Conservation (phyloP, 2,888 invertebrate genomes). For the Synanthedon tipuliformis region DNA sequence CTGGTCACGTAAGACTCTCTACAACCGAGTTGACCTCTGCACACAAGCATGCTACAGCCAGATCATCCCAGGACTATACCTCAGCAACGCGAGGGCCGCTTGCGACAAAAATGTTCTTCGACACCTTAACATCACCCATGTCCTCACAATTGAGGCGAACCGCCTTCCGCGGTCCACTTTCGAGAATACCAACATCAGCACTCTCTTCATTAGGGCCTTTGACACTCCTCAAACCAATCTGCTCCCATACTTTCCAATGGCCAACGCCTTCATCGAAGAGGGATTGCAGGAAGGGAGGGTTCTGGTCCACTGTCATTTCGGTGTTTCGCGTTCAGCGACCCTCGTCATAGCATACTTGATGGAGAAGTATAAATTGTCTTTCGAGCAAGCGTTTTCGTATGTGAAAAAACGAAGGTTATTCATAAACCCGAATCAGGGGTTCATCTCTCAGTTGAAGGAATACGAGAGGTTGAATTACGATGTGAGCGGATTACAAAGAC, state of each 20-base stretch:
- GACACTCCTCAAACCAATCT: conserved; percentile 56
- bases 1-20: conserved; percentile 48
- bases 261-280: conserved; percentile 65
- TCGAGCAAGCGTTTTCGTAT: conserved; percentile 87
- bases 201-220: conserved; percentile 60
- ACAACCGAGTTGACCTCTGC: conserved; percentile 52
- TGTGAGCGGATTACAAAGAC: conserved; percentile 38
- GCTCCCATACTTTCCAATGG: conserved; percentile 60
- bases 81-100: conserved; percentile 58
- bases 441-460: conserved; percentile 91
- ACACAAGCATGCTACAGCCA: conserved; percentile 53
- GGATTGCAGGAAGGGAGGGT: conserved; percentile 76
- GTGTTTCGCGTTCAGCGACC: conserved; percentile 93
- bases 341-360: conserved; percentile 95
- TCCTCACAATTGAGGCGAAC: conserved; percentile 57
- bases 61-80: conserved; percentile 48
- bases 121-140: conserved; percentile 55
- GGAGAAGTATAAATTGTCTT: conserved; percentile 85
- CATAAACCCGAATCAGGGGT: conserved; percentile 95
- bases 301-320: conserved; percentile 94
- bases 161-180: conserved; percentile 49
- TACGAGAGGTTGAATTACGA: conserved; percentile 46
- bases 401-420: conserved; percentile 88
- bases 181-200: conserved; percentile 39
- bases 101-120: conserved; percentile 39